phyloP scores from a whole-genome alignment of 1,140 invertebrate species.

The Eriosoma lanigerum region DNA sequence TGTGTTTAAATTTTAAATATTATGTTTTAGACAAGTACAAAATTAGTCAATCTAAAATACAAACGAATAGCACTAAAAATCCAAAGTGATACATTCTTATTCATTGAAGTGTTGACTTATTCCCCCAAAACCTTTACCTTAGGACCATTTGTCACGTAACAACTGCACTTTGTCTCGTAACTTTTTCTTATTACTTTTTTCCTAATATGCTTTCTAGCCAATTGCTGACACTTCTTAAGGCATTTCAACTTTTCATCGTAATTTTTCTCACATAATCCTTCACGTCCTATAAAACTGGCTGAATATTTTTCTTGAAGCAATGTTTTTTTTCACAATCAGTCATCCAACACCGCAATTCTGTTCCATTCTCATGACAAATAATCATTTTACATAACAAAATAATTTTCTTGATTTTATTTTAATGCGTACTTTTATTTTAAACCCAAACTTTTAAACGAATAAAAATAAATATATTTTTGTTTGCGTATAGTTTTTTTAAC shows the following conservation, averaged over 20 bases:
- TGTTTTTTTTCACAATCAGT: constrained; percentile 18
- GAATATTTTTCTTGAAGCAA: not conserved
- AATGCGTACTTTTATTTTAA: not conserved
- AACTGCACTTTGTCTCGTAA: constrained; percentile 50
- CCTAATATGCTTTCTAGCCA: not conserved
- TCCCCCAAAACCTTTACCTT: not conserved
- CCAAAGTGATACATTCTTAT: not conserved
- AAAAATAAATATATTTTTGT: constrained; percentile 3
- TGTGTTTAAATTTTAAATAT: not conserved
- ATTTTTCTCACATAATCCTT: constrained; percentile 44
- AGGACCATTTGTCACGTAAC: constrained; percentile 48
- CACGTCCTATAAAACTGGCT: constrained; percentile 28
- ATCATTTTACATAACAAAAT: no score
- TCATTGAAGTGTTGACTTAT: not conserved
- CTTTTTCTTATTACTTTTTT: constrained; percentile 49
- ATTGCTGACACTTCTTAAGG: not conserved
- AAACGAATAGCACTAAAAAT: not conserved
- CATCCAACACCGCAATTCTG: not conserved
- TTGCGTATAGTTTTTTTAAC: not conserved
- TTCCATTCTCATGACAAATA: not conserved
- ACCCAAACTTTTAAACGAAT: not conserved
- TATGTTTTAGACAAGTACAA: not conserved
- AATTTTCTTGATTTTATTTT: no score
- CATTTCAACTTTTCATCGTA: constrained; percentile 41
- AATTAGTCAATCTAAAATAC: not conserved